phyloP scores from a whole-genome alignment of 2,797 vertebrate species.

The Alfaro cultratus region DNA sequence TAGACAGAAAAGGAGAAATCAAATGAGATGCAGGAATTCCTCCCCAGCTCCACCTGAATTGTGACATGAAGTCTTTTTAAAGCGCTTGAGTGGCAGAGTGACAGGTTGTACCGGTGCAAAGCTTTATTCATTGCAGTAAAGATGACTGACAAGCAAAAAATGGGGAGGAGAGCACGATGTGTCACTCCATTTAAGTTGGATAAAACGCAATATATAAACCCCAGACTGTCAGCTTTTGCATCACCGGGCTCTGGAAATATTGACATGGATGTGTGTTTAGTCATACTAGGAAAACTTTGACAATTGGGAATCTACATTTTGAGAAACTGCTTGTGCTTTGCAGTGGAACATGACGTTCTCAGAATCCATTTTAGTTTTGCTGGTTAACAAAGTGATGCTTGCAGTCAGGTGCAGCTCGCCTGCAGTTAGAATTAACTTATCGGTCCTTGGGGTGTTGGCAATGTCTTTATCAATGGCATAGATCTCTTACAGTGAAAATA shows the following conservation, averaged over 20 bases:
- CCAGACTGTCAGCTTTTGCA: slow-evolving; percentile 64
- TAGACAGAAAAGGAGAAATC: slow-evolving; percentile 70
- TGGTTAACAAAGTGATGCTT: slow-evolving; percentile 20
- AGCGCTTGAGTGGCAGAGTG: slow-evolving; percentile 75
- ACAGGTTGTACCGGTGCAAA: slow-evolving; percentile 71
- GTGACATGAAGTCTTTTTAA: slow-evolving; percentile 60
- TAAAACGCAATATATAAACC: slow-evolving; percentile 76
- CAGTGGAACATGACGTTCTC: slow-evolving; percentile 21
- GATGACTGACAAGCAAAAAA: slow-evolving; percentile 79
- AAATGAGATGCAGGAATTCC: slow-evolving; percentile 68
- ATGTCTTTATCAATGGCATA: neutral
- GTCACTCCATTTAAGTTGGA: slow-evolving; percentile 79
- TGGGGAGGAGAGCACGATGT: slow-evolving; percentile 64
- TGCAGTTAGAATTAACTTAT: slow-evolving; percentile 9
- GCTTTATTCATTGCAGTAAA: slow-evolving; percentile 71
- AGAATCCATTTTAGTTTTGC: slow-evolving; percentile 34
- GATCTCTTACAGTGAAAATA: neutral
- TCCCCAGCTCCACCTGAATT: slow-evolving; percentile 67
- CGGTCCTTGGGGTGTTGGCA: neutral
- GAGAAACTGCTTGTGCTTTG: slow-evolving; percentile 27
- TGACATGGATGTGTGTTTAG: slow-evolving; percentile 62
- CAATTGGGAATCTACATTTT: slow-evolving; percentile 60
- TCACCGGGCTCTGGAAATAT: slow-evolving; percentile 60
- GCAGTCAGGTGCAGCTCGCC: slow-evolving; percentile 5
- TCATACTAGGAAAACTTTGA: slow-evolving; percentile 63